Conservation (phyloP, 2,888 invertebrate genomes). For the Rhamphomyia laevipes region DNA sequence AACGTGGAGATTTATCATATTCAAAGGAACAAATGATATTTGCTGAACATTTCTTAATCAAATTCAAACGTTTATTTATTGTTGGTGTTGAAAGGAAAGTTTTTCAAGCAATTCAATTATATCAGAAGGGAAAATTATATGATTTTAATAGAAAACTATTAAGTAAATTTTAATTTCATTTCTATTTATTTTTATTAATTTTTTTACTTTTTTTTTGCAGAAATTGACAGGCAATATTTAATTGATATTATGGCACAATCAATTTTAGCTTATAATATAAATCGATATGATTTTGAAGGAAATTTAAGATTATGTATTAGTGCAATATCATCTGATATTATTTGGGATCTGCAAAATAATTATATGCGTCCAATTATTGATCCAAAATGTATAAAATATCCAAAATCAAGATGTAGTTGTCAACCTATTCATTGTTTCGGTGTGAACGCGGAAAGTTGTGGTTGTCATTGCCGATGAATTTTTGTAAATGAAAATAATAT, state of each 20-base stretch:
- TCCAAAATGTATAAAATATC: background rate
- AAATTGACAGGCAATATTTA: constrained; percentile 28
- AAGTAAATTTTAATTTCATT: constrained; percentile 15
- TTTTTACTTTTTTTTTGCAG: constrained; percentile 11
- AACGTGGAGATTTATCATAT: constrained; percentile 1
- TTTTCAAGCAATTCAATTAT: constrained; percentile 24
- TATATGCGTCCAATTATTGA: background rate
- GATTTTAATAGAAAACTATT: constrained; percentile 16
- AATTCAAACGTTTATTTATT: constrained; percentile 30
- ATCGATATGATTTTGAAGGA: constrained; percentile 27
- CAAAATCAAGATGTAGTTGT: background rate
- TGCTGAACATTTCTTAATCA: constrained; percentile 30
- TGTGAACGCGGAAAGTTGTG: too few relatives aligned
- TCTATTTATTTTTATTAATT: background rate
- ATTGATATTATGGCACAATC: constrained; percentile 25
- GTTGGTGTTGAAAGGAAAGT: constrained; percentile 30
- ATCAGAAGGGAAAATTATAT: too few relatives aligned
- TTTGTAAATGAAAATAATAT: too few relatives aligned
- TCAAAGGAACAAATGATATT: constrained; percentile 24
- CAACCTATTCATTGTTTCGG: too few relatives aligned
- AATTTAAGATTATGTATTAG: constrained; percentile 25
- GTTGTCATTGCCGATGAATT: too few relatives aligned
- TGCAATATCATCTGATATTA: constrained; percentile 28
- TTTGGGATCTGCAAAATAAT: constrained; percentile 26
- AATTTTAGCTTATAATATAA: constrained; percentile 28